Evolutionary conservation across 2,797 vertebrate species (phyloP), one percentile per base, ranked within the genome.

Genomic region (Melopsittacus undulatus): DNA sequence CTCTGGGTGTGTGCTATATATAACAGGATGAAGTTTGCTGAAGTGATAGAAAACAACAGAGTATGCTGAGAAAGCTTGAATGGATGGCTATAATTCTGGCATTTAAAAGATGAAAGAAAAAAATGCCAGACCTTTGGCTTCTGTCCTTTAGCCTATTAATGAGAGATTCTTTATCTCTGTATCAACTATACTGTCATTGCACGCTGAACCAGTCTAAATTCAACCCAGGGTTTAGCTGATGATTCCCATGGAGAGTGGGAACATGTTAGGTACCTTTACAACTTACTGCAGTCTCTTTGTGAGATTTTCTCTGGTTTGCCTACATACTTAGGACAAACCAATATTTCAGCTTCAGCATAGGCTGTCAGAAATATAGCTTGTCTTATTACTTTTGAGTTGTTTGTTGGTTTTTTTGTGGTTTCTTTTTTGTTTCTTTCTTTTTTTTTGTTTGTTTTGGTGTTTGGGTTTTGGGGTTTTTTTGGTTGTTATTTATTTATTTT

Each of bases 61-160:
- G n/a, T 54, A 32, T 51, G 21, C 46, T 79, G 54, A 79, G 74
- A 89, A 81, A 72, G 12, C 27, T 88, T 2, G 2, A 92, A 22
- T 57, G 34, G 66, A 29, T 54, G 63, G 11, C 73, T 92, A 3
- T 73, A 73, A 76, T 34, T 51, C n/a, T 76, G 9, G 11, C 16
- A 40, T 63, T 76, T 87, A 51, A 82, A 86, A 92, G 74, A 90
- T 76, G 30, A 94, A 93, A 90, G 76, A 46, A 79, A 54, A 56
- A 79, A 63, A 48, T 24, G 40, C 40, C 20, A 40, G 77, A 63
- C 62, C 46, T 92, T 72, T 95, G 80, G 46, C 70, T 93, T 89
- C 42, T 84, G 27, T 84, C n/a, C 46, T 66, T 92, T 59, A 7
- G 66, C 74, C 67, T 30, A 20, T 56, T 76, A 68, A 62, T 56